Evolutionary conservation across 2,797 vertebrate species (phyloP), one percentile per base, ranked within the genome.

Genomic region (Melanotaenia maccullochi): DNA sequence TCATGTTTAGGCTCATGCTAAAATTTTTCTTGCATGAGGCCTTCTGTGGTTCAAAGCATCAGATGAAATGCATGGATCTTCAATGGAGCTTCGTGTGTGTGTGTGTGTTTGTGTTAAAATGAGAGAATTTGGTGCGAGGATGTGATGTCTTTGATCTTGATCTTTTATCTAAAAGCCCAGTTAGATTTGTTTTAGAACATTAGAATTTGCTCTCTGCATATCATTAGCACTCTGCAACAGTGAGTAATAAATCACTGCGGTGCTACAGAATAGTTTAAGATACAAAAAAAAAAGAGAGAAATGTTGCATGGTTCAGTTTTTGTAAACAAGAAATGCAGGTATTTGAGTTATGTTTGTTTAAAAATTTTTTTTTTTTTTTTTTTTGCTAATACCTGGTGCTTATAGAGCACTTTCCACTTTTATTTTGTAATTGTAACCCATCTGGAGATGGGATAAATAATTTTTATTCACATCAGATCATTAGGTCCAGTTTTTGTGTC

Each of bases 151-250:
- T 87, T 88, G 82, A 89, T 85, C 76, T 85, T 75, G 51, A 80
- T 83, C 68, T 86, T 85, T 75, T 55, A 80, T 83, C 68, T 86
- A 64, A 89, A 79, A 83, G 67, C 70, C 65, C 78, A 73, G 74
- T 86, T 68, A 65, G 66, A 79, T 83, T 83, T 78, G 52, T 57
- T 81, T 83, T 77, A 80, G 67, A 81, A 16, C 14, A 6, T 56
- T 40, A 72, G 56, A 61, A 57, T 76, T 68, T 67, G 58, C 59
- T 75, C 56, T 9, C 68, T 83, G 68, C 70, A 71, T 73, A 60
- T 69, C 57, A 77, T 87, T 75, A 83, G 36, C 49, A 63, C 52
- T 49, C 24, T 25, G 56, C 36, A 58, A 75, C 61, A 56, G 49
- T 28, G 35, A 65, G 62, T 60, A 63, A 74, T 85, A 65, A 80